Base-by-base conservation (phyloP, 2,888 invertebrate species). In the Venustoraphidia nigricollis region DNA sequence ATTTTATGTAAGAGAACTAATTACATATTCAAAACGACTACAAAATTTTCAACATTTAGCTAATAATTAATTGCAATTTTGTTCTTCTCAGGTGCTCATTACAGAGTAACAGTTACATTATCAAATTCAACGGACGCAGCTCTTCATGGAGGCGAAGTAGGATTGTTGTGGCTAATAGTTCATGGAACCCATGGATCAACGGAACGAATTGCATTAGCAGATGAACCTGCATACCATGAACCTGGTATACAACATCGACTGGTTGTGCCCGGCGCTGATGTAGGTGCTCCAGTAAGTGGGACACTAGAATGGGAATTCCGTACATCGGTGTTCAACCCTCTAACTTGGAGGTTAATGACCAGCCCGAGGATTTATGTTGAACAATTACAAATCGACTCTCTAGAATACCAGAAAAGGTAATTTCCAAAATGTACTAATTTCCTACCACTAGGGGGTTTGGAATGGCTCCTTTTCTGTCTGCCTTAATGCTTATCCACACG, bases 311-410 rank as follows among this genome's bases (percentile, higher is more conserved):
- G 87, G 87, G 79, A 81, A 57, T 88, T 85, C 57, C 79, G 81
- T 57, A 81, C 82, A 3, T 86, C 81, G 52, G 64, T 85, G 17
- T 75, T 88, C 56, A 90, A 89, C 65, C 86, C 89, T 0, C 73
- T 89, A 53, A 88, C 89, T 0, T 90, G 90, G 89, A 71, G 90
- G 49, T 65, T 88, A 37, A 65, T 88, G 9, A 75, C 81, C 48
- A 78, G 79, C 6, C 84, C 90, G 0, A 76, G 79, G 53, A 79
- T 88, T 47, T 84, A 80, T 60, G 67, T 90, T 44, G 81, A 82
- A 49, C 78, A 79, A 52, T 66, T 90, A 39, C 75, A 76, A 43
- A 68, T 90, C 37, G 81, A 85, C 41, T 81, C 80, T 10, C 69
- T 89, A 56, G 88, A 88, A 64, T 76, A 76, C 47, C 72, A 75